phyloP scores from a whole-genome alignment of 2,888 invertebrate genomes.

The Crocallis elinguaria region DNA sequence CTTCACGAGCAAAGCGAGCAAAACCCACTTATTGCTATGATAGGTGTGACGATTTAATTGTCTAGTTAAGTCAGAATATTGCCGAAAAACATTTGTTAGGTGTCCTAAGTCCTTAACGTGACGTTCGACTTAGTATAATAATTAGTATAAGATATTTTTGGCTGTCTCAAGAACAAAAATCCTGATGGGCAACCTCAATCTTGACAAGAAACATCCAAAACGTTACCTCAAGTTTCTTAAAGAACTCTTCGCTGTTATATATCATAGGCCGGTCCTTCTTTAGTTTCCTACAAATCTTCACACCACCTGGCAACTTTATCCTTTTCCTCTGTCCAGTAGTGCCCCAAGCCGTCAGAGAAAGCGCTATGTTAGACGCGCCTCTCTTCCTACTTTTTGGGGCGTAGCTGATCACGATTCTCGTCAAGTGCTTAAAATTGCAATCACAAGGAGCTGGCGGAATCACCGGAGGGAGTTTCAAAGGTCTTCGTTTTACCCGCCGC shows the following conservation, averaged over 20 bases:
- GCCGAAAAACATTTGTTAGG: no score
- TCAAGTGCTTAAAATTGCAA: constrained; percentile 69
- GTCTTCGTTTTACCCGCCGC: constrained; percentile 50
- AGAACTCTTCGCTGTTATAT: constrained; percentile 69
- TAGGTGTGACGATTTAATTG: no score
- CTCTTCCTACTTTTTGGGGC: constrained; percentile 67
- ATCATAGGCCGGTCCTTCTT: constrained; percentile 52
- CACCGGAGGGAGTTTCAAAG: constrained; percentile 51
- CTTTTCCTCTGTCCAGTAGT: constrained; percentile 64
- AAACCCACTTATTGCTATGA: no score
- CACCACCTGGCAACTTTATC: constrained; percentile 62
- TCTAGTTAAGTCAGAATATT: no score
- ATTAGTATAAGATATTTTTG: no score
- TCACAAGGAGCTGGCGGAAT: constrained; percentile 55
- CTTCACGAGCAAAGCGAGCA: no score
- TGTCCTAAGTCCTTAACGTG: no score
- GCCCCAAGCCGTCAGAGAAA: constrained; percentile 68
- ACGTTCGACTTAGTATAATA: no score
- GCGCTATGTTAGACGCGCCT: constrained; percentile 63
- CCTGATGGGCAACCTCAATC: no score
- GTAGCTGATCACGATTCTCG: constrained; percentile 66
- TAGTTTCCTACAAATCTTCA: constrained; percentile 55
- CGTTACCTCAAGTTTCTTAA: constrained; percentile 76
- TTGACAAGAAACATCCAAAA: neutral
- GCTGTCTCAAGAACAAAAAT: no score